Evolutionary conservation across 2,888 invertebrate genomes (phyloP).

Genomic region (Pilophorus perplexus): DNA sequence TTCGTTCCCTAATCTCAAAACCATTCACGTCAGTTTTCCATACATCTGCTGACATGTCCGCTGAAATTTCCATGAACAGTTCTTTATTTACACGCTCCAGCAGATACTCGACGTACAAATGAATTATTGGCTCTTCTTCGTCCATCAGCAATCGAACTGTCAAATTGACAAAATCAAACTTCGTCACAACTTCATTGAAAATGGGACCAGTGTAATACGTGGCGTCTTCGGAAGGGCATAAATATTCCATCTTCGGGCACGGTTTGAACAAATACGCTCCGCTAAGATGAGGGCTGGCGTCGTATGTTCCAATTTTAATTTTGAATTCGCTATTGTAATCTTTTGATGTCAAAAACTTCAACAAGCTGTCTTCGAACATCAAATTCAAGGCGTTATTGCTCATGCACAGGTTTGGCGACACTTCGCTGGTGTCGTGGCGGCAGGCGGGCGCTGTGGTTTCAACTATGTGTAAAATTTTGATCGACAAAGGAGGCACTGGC

Average conservation of each 20-base stretch:
- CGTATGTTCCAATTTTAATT: conserved; percentile 26
- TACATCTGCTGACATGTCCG: conserved; percentile 19
- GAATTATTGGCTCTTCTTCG: conserved; percentile 19
- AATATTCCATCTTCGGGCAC: conserved; percentile 8
- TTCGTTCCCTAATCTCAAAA: conserved; percentile 40
- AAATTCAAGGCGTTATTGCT: neutral
- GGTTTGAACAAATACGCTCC: conserved; percentile 45
- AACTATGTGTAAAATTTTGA: neutral
- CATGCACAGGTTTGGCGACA: too few relatives aligned
- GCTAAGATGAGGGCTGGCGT: conserved; percentile 17
- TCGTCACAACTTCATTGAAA: neutral
- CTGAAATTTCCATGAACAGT: conserved; percentile 35
- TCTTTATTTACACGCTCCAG: conserved; percentile 35
- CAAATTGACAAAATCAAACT: conserved; percentile 9
- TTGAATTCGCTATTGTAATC: neutral
- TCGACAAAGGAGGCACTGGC: neutral
- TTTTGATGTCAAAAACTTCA: neutral
- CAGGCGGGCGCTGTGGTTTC: too few relatives aligned
- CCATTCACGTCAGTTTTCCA: conserved; percentile 44
- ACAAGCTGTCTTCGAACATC: neutral
- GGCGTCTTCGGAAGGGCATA: conserved; percentile 14
- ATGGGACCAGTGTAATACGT: neutral
- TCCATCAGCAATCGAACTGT: neutral
- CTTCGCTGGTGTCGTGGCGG: too few relatives aligned
- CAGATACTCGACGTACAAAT: conserved; percentile 31